A percentile compares a stretch with the other conserved stretches of the same genome.
phyloP scores from a whole-genome alignment of 2,888 invertebrate genomes.

The Philereme transversata region DNA sequence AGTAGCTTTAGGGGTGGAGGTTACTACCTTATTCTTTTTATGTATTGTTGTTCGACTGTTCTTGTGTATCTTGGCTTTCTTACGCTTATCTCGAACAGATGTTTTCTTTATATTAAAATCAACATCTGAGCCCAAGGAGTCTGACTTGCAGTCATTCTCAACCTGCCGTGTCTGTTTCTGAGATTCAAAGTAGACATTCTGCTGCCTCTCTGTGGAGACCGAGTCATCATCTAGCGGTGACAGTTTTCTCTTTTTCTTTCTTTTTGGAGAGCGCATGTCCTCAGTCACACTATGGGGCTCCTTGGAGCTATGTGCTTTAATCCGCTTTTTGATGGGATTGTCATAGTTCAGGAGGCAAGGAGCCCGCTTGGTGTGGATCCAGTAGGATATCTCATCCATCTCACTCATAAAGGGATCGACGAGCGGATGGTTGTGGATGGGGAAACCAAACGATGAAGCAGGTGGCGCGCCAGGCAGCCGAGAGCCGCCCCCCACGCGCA shows the following conservation, averaged over 20 bases:
- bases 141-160: conserved; percentile 57
- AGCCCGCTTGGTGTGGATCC: conserved; percentile 75
- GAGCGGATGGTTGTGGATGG: conserved; percentile 24
- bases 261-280: conserved; percentile 55
- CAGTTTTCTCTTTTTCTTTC: conserved; percentile 68
- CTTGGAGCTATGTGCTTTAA: conserved; percentile 59
- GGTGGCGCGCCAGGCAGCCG: conserved; percentile 51
- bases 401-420: conserved; percentile 70
- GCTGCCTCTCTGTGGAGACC: conserved; percentile 55
- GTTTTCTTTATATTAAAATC: conserved; percentile 71
- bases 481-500: conserved; percentile 34
- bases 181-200: conserved; percentile 68
- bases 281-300: conserved; percentile 47
- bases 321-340: conserved; percentile 57
- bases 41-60: conserved; percentile 49
- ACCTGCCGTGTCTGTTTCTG: conserved; percentile 50
- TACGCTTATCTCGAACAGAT: conserved; percentile 57
- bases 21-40: conserved; percentile 65
- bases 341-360: conserved; percentile 76
- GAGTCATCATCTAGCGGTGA: conserved; percentile 65
- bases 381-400: conserved; percentile 78
- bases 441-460: conserved; percentile 48
- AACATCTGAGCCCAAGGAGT: conserved; percentile 59
- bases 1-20: conserved; percentile 66
- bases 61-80: conserved; percentile 55